Evolutionary conservation across 1,140 invertebrate species (phyloP).

Genomic region (Chelonus insularis): DNA sequence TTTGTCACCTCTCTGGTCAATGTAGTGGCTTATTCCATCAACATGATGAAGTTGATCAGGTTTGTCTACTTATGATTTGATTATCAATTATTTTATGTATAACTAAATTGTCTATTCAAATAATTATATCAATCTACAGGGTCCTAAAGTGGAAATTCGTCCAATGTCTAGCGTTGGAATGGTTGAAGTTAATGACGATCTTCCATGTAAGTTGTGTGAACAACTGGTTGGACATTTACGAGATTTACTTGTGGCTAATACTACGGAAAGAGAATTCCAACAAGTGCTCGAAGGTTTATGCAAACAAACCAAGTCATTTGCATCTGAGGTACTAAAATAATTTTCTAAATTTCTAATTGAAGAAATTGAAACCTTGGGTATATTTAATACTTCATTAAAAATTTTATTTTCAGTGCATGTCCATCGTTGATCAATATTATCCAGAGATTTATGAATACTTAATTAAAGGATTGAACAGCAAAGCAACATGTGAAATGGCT

Average conservation of each 20-base stretch:
- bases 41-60: slow-evolving; percentile 62
- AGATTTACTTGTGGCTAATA: slow-evolving; percentile 82
- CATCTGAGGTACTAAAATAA: slow-evolving; percentile 57
- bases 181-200: slow-evolving; percentile 65
- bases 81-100: neutral
- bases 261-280: slow-evolving; percentile 81
- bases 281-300: slow-evolving; percentile 77
- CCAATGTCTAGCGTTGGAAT: slow-evolving; percentile 62
- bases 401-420: slow-evolving; percentile 54
- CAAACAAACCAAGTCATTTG: slow-evolving; percentile 73
- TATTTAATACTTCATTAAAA: no score
- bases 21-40: slow-evolving; percentile 68
- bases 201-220: slow-evolving; percentile 83
- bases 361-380: neutral
- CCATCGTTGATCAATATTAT: slow-evolving; percentile 79
- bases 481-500: slow-evolving; percentile 69
- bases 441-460: slow-evolving; percentile 72
- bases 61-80: slow-evolving; percentile 24
- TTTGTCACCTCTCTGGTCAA: slow-evolving; percentile 76
- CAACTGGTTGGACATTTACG: slow-evolving; percentile 77
- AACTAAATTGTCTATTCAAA: neutral
- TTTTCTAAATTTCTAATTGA: slow-evolving; percentile 6
- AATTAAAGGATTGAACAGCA: slow-evolving; percentile 69
- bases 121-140: slow-evolving; percentile 27
- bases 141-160: slow-evolving; percentile 60